These are phyloP conservation scores for Tanypteryx hageni DNA, from an alignment of 2,888 invertebrate genomes.

Conservation along the genomic window DNA sequence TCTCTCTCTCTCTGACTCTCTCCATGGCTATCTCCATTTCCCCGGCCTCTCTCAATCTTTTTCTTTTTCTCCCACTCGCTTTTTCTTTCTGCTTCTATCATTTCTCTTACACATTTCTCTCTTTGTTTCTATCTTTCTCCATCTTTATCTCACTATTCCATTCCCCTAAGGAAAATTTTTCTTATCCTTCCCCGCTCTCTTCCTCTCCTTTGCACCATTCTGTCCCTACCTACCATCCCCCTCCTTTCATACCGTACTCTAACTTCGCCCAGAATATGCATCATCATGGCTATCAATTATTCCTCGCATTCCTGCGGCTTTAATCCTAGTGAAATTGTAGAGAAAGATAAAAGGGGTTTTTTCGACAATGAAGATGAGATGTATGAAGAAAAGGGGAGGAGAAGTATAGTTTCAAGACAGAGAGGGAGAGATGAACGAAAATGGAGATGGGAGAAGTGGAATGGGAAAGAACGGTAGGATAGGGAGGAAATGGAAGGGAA, in stretches of 20 bases:
- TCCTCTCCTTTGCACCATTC: no score
- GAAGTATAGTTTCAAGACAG: not conserved
- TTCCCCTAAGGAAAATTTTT: not conserved
- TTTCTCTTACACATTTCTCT: not conserved
- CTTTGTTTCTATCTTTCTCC: not conserved
- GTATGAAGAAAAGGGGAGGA: not conserved
- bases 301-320: not conserved
- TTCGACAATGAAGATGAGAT: not conserved
- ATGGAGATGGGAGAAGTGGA: not conserved
- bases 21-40: not conserved
- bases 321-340: not conserved
- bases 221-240: no score
- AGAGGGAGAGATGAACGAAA: not conserved
- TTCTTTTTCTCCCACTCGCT: not conserved
- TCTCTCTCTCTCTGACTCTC: not conserved
- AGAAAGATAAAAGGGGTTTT: not conserved
- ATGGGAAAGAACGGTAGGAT: not conserved
- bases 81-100: no score
- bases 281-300: conserved; percentile 21
- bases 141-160: not conserved
- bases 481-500: no score
- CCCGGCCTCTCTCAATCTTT: not conserved
- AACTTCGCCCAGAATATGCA: not conserved
- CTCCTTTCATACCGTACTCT: not conserved
- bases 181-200: not conserved